These are phyloP conservation scores for Drosophila lacteicornis DNA, from an alignment of 1,140 invertebrate species.

Conservation along the genomic window DNA sequence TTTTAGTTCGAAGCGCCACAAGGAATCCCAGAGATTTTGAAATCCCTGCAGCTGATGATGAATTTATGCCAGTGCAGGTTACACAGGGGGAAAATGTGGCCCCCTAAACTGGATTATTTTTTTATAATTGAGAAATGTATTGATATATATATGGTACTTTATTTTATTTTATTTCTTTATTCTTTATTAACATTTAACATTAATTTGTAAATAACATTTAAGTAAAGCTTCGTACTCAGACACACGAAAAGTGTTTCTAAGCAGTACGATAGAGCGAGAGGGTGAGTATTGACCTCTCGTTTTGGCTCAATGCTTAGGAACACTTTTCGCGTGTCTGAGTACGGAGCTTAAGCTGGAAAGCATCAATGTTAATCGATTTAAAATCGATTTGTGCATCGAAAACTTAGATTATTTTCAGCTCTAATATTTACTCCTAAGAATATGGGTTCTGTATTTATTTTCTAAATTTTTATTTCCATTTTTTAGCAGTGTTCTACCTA, in stretches of 20 bases:
- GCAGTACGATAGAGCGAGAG: too few species aligned
- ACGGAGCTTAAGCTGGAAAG: too few species aligned
- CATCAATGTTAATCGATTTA: not conserved
- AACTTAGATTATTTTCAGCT: not conserved
- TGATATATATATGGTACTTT: too few species aligned
- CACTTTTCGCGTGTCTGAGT: too few species aligned
- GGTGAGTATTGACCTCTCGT: too few species aligned
- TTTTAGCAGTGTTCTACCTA: constrained; percentile 6
- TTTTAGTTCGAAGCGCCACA: not conserved
- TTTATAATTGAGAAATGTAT: not conserved
- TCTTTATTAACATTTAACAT: not conserved
- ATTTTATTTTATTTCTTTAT: too few species aligned
- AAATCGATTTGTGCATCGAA: too few species aligned
- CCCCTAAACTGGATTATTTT: not conserved
- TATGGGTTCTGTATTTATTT: not conserved
- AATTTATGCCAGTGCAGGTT: not conserved
- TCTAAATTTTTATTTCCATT: not conserved
- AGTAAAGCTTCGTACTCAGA: too few species aligned
- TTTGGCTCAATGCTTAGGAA: too few species aligned
- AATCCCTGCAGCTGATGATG: not conserved
- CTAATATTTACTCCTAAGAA: not conserved
- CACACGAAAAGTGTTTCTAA: too few species aligned
- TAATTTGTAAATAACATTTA: not conserved
- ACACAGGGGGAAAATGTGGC: not conserved
- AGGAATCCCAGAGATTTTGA: not conserved